Evolutionary conservation across 2,888 invertebrate genomes (phyloP), one percentile per base, ranked within the genome.

Genomic region (Melanargia galathea): DNA sequence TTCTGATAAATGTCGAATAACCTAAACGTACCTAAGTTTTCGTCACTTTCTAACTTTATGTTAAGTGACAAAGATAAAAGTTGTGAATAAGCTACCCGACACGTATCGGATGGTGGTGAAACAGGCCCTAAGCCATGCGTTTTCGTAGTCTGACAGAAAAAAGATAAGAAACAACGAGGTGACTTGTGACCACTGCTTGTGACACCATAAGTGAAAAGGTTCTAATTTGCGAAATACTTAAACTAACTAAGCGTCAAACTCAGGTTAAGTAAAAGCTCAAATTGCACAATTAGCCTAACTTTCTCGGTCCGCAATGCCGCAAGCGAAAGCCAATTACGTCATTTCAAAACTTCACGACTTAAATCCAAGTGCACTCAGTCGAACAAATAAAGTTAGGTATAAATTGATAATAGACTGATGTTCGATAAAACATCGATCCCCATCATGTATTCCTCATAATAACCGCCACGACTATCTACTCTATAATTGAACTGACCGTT

Each of bases 271-370:
- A 51, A 51, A 33, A 18, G 51, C 51, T 33, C 11, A 5, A 33
- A 51, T 30, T 33, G 51, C 30, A 33, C 33, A 51, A 51, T 51
- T 51, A 51, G 33, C 30, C 16, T 6, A 18, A 51, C 33, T 51
- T 30, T 18, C 33, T 51, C 18, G 10, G 18, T 20, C 51, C 51
- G 51, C 51, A 51, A 51, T 51, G 51, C 33, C 51, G 51, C 51
- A 51, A 18, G 51, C 51, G 51, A 51, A 51, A 33, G 30, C 51
- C 51, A 51, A 51, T 51, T 51, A 51, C 51, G 51, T 51, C 30
- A 51, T 51, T 51, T 18, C 33, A 51, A 51, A 30, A 51, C 30
- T 51, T 30, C 18, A 5, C 51, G 13, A n/a, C 18, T 30, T 1
- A 33, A 20, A 6, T 20, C 30, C 16, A 26, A n/a, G 49, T 49